Percentiles rank a stretch among this genome's conserved stretches.
These are phyloP conservation scores for Burhinus oedicnemus DNA, from an alignment of 2,113 vertebrate genomes.

Conservation along the genomic window DNA sequence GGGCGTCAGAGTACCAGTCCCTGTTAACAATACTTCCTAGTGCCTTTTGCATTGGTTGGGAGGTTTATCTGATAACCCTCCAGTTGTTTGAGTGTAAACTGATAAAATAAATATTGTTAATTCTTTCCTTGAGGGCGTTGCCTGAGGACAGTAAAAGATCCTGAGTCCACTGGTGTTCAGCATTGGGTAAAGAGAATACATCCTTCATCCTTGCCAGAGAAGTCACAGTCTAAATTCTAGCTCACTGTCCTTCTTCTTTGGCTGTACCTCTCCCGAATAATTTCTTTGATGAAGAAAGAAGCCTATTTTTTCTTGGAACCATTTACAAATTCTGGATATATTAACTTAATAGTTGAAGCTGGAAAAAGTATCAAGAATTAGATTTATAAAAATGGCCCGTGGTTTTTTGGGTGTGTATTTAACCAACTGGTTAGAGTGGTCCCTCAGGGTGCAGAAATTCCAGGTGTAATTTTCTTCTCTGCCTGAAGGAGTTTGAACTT, in stretches of 20 bases:
- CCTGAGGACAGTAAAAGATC: neutral
- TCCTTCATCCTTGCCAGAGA: neutral
- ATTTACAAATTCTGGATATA: neutral
- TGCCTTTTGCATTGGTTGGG: neutral
- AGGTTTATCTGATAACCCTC: neutral
- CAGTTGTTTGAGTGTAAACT: neutral
- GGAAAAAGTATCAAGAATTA: neutral
- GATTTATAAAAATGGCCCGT: neutral
- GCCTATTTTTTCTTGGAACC: neutral
- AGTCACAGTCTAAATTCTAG: neutral
- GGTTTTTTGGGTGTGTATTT: neutral
- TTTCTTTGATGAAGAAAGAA: neutral
- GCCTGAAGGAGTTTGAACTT: neutral
- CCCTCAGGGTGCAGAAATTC: neutral
- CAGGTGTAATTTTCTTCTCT: neutral
- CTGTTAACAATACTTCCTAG: neutral
- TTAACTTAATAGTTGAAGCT: neutral
- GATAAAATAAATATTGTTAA: neutral
- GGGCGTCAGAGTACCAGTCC: neutral
- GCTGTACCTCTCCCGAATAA: neutral
- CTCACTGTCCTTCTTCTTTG: neutral
- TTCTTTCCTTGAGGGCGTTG: neutral
- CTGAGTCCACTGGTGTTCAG: neutral
- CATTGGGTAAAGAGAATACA: neutral
- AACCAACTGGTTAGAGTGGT: neutral